These are phyloP conservation scores for Yasuhikotakia modesta DNA, from an alignment of 2,797 vertebrate species.

Conservation along the genomic window DNA sequence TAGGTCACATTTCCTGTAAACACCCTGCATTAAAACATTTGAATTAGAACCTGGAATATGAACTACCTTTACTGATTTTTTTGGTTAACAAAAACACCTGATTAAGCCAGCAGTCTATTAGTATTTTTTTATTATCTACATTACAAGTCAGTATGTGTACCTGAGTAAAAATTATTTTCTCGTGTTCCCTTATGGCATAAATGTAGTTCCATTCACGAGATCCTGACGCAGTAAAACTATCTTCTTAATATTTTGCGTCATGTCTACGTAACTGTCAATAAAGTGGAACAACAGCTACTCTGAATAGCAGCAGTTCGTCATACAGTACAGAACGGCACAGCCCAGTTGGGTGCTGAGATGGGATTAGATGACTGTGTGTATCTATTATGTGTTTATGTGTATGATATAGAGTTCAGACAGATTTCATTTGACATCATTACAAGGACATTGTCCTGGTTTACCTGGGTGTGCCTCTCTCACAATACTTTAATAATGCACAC, in stretches of 20 bases:
- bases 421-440: conserved; percentile 25
- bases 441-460: conserved; percentile 25
- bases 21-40: background rate
- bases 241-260: background rate
- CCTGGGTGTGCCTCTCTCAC: conserved; percentile 50
- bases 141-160: too few species aligned
- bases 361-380: background rate
- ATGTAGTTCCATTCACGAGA: too few species aligned
- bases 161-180: too few species aligned
- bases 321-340: background rate
- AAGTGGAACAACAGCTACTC: background rate
- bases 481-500: conserved; percentile 16
- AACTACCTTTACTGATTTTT: too few species aligned
- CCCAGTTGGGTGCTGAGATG: background rate
- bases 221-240: background rate
- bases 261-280: too few species aligned
- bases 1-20: background rate
- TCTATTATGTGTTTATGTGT: conserved; percentile 3
- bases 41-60: too few species aligned
- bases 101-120: too few species aligned
- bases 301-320: background rate
- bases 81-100: too few species aligned
- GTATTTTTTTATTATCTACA: too few species aligned
- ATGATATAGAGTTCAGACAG: conserved; percentile 2
- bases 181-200: too few species aligned